Conservation (phyloP, 2,797 vertebrate genomes). For the Danio albolineatus region DNA sequence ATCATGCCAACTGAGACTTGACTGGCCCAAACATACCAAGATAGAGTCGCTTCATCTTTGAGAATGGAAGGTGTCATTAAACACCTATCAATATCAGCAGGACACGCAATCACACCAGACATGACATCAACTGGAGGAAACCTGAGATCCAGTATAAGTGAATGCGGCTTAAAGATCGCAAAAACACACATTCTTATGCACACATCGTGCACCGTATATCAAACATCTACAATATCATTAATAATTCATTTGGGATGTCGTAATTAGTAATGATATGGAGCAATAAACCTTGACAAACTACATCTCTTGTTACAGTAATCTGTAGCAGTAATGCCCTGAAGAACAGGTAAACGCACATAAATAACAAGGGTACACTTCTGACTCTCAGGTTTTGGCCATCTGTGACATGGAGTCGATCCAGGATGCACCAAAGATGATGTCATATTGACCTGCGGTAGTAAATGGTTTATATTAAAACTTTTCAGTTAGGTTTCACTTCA, state of each 20-base stretch:
- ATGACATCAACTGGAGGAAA: constrained; percentile 59
- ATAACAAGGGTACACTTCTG: constrained; percentile 34
- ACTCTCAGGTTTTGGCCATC: constrained; percentile 64
- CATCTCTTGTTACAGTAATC: constrained; percentile 12
- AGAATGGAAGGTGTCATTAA: constrained; percentile 31
- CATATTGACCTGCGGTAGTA: not conserved
- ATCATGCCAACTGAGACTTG: not conserved
- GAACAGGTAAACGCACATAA: not conserved
- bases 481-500: not conserved
- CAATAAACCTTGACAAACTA: not conserved
- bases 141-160: constrained; percentile 65
- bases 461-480: not conserved
- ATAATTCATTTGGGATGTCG: not conserved
- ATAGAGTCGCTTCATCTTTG: not conserved
- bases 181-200: constrained; percentile 5
- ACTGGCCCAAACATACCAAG: constrained; percentile 5
- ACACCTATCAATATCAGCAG: constrained; percentile 30
- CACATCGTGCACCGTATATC: not conserved
- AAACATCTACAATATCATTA: constrained; percentile 4
- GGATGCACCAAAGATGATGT: constrained; percentile 50
- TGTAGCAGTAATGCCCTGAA: not conserved
- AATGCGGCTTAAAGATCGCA: not conserved
- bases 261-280: not conserved
- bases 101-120: constrained; percentile 44
- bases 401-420: constrained; percentile 70